A percentile compares a stretch with the other conserved stretches of the same genome.
These are phyloP conservation scores for Tigriopus japonicus DNA, from an alignment of 1,140 invertebrate genomes.

Conservation along the genomic window DNA sequence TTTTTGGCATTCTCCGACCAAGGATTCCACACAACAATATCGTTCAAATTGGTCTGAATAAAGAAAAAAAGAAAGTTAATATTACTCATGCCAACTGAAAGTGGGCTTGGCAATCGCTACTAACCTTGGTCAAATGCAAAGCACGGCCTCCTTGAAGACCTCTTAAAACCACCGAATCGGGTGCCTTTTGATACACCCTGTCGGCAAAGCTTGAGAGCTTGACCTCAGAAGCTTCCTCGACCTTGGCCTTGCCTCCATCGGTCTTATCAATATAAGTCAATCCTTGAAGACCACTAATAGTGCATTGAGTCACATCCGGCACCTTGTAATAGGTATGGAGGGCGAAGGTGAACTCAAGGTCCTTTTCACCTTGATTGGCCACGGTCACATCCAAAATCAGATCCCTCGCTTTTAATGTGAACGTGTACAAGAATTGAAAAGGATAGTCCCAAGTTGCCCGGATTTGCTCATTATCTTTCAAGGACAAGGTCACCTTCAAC, in stretches of 20 bases:
- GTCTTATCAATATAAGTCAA: slow-evolving; percentile 70
- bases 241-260: neutral
- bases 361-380: slow-evolving; percentile 52
- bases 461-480: slow-evolving; percentile 79
- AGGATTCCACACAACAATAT: slow-evolving; percentile 75
- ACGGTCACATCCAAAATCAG: slow-evolving; percentile 76
- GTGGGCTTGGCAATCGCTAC: neutral
- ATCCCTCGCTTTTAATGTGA: slow-evolving; percentile 72
- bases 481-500: slow-evolving; percentile 18
- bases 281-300: slow-evolving; percentile 72
- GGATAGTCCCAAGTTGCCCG: slow-evolving; percentile 82
- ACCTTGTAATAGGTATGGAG: slow-evolving; percentile 90
- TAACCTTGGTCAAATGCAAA: neutral
- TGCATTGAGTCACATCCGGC: slow-evolving; percentile 68
- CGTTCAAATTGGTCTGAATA: neutral
- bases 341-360: slow-evolving; percentile 77
- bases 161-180: neutral
- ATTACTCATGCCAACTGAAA: neutral
- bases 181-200: neutral
- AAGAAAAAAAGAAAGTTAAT: neutral
- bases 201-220: neutral
- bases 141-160: neutral
- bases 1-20: slow-evolving; percentile 78
- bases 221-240: neutral
- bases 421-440: slow-evolving; percentile 41